A percentile compares a stretch with the other conserved stretches of the same genome.
phyloP scores from a whole-genome alignment of 2,888 invertebrate genomes.

The Elysia crispata region DNA sequence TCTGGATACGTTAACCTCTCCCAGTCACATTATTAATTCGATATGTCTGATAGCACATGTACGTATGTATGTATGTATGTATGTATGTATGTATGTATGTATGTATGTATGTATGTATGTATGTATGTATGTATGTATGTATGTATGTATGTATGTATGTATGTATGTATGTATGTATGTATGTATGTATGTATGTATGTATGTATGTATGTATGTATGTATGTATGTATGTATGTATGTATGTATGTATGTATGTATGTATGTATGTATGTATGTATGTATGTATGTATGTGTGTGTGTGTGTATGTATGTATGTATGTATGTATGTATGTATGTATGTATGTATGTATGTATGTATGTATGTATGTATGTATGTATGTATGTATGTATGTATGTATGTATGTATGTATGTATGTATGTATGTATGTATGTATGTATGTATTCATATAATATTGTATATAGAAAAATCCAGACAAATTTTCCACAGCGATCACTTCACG shows the following conservation, averaged over 20 bases:
- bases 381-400: not conserved
- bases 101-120: constrained; percentile 38
- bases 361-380: not conserved
- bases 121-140: no score
- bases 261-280: constrained; percentile 5
- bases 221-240: constrained; percentile 32
- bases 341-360: not conserved
- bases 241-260: constrained; percentile 26
- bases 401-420: not conserved
- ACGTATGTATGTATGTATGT: no score
- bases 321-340: not conserved
- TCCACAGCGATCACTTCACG: no score
- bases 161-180: no score
- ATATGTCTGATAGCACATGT: no score
- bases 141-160: no score
- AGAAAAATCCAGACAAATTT: no score
- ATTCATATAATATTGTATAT: no score
- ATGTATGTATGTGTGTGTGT: not conserved
- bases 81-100: constrained; percentile 38
- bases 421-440: not conserved
- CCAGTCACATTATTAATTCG: not conserved
- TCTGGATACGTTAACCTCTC: not conserved
- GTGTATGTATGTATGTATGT: not conserved
- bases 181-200: constrained; percentile 14
- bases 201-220: constrained; percentile 27